Evolutionary conservation across 1,140 invertebrate genomes (phyloP), one percentile per base, ranked within the genome.

Genomic region (Brevipalpus yothersi): DNA sequence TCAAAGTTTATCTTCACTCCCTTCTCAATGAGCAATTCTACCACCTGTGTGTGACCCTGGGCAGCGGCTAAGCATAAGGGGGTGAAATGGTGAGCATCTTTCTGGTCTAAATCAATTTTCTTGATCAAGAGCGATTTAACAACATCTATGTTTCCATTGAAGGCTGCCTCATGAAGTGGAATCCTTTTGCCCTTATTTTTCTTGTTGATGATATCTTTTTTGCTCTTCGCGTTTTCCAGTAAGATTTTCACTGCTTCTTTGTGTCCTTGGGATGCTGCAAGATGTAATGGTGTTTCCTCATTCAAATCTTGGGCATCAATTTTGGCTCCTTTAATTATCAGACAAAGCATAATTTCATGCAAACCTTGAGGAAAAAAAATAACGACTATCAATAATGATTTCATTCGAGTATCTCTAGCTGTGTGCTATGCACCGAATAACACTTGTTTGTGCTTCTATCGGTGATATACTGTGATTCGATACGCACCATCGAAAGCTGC

Each of bases 261-360:
- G 67, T 92, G 88, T 0, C 91, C 90, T 68, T 86, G 78, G 59
- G 83, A 79, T 0, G 89, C 84, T 0, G 90, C 86, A 72, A 59
- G 77, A 69, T 94, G 90, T 4, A 94, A 81, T 0, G 90, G 86
- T 0, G 89, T 92, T 71, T 92, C 84, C n/a, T 91, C 91, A 71
- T 94, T 89, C 70, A 15, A 51, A 17, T 51, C 49, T 19, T 19
- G n/a, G 9, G 21, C n/a, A 51, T 51, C 21, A 19, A 17, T 17
- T 17, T 51, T n/a, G 1, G 13, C 49, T n/a, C 49, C 49, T 51
- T 17, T 51, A 2, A 51, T 19, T 19, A 51, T 8, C 2, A 51
- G 21, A 51, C 17, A 19, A 8, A 19, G n/a, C n/a, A 51, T 19
- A 17, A 51, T 19, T 2, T 51, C 49, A 51, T n/a, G 9, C 9